phyloP scores from a whole-genome alignment of 1,140 invertebrate species.

The Choristoneura fumiferana region DNA sequence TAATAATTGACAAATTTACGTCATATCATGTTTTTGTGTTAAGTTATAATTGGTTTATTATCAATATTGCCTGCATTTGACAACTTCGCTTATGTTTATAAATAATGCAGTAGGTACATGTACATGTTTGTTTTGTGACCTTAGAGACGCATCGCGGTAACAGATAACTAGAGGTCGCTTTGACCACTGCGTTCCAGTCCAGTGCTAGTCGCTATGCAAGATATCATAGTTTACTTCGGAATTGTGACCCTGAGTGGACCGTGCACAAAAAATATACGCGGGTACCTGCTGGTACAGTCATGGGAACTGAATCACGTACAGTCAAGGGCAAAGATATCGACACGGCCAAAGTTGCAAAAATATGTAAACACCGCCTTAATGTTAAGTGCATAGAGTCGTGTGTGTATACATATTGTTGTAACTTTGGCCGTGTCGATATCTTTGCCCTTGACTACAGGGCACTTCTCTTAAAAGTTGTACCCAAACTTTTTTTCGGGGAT shows the following conservation, averaged over 20 bases:
- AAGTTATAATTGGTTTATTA: background rate
- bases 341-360: no score
- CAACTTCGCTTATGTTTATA: background rate
- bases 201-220: background rate
- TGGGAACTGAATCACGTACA: no score
- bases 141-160: background rate
- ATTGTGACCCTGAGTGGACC: background rate
- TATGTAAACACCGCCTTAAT: no score
- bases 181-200: background rate
- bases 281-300: no score
- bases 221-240: slow-evolving; percentile 9
- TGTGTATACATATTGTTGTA: no score
- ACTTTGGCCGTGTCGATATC: no score
- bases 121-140: slow-evolving; percentile 5
- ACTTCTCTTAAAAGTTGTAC: no score
- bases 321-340: no score
- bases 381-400: no score
- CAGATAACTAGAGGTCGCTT: slow-evolving; percentile 1
- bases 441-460: no score
- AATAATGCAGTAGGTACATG: background rate
- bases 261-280: background rate
- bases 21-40: background rate
- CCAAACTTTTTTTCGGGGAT: no score
- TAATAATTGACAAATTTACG: background rate
- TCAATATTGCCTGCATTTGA: background rate